Evolutionary conservation across 2,797 vertebrate species (phyloP).

Genomic region (Mionectes olivaceus): DNA sequence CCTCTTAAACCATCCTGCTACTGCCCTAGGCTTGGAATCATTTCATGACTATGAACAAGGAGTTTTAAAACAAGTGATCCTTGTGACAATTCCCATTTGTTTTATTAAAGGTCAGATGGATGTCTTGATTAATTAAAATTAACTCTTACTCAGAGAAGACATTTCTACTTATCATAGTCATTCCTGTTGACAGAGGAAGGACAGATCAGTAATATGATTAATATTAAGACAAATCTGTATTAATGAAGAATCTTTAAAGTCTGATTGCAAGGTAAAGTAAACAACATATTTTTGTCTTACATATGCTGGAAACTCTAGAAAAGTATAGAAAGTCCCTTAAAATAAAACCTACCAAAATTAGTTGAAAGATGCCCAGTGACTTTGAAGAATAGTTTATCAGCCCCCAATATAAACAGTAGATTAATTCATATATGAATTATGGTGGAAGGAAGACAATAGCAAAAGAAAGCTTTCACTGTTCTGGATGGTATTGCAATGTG

Average conservation of each 20-base stretch:
- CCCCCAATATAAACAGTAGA: neutral
- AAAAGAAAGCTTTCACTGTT: neutral
- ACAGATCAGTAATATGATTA: neutral
- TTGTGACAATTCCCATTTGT: neutral
- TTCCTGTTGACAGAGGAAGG: neutral
- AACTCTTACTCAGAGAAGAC: slow-evolving; percentile 38
- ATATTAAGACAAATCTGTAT: neutral
- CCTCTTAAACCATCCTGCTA: neutral
- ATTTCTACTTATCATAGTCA: slow-evolving; percentile 7
- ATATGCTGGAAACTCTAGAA: neutral
- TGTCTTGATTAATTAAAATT: slow-evolving; percentile 44
- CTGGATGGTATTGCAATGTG: neutral
- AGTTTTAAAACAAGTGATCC: neutral
- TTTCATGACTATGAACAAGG: neutral
- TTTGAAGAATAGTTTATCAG: neutral
- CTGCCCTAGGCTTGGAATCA: neutral
- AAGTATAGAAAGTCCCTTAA: neutral
- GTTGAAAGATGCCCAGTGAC: neutral
- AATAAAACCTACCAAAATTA: neutral
- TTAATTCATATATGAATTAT: neutral
- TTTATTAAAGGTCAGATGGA: slow-evolving; percentile 6
- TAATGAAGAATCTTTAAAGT: neutral
- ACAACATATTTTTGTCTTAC: neutral
- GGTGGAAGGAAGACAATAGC: neutral
- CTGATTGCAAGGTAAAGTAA: neutral